These are phyloP conservation scores for Ptilodon capucinus DNA, from an alignment of 2,888 invertebrate species.

Conservation along the genomic window DNA sequence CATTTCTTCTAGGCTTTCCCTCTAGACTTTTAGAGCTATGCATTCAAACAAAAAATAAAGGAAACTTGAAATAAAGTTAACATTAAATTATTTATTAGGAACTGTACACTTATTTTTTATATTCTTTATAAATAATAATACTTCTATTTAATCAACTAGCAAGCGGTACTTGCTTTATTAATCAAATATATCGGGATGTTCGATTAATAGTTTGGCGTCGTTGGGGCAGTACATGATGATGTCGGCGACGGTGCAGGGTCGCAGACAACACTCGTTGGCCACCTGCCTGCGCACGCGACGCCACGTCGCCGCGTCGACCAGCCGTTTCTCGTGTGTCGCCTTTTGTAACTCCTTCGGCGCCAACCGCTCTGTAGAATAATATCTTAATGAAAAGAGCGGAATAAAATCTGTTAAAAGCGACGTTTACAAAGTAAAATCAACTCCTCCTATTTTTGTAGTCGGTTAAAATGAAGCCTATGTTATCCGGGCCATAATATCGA, in stretches of 20 bases:
- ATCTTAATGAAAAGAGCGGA: no score
- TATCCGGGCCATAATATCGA: no score
- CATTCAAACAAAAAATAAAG: no score
- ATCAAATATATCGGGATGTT: constrained; percentile 61
- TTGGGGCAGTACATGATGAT: constrained; percentile 66
- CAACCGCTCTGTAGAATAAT: constrained; percentile 54
- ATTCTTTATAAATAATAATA: constrained; percentile 41
- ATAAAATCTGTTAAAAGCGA: no score
- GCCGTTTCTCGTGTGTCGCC: constrained; percentile 39
- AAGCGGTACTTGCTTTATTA: constrained; percentile 18
- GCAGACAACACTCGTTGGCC: constrained; percentile 63
- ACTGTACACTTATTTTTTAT: constrained; percentile 22
- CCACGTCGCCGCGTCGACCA: constrained; percentile 47
- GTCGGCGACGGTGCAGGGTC: constrained; percentile 59
- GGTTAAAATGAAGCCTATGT: no score
- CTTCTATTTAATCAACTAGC: constrained; percentile 22
- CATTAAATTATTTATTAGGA: constrained; percentile 17
- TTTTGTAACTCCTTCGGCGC: constrained; percentile 53
- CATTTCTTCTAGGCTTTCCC: no score
- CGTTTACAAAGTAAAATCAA: no score
- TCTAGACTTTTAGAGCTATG: no score
- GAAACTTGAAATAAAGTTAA: constrained; percentile 4
- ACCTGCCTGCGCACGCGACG: constrained; percentile 61
- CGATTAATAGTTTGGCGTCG: constrained; percentile 54
- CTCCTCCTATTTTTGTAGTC: no score